These are phyloP conservation scores for Plotosus lineatus DNA, from an alignment of 2,113 vertebrate species.

Conservation along the genomic window DNA sequence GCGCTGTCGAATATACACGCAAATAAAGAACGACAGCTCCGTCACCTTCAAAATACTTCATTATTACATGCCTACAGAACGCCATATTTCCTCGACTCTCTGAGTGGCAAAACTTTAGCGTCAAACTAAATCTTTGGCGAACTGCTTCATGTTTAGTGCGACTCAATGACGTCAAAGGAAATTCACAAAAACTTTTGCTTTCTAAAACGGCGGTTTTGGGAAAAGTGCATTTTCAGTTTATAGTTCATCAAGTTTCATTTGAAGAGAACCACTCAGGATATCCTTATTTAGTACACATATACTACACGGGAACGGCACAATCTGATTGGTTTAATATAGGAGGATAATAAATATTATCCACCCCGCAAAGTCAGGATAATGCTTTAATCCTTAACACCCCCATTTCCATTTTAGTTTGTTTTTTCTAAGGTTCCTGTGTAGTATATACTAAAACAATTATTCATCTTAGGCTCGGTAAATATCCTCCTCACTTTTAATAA, in stretches of 20 bases:
- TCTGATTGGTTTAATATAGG: no score
- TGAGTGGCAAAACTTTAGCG: conserved; percentile 41
- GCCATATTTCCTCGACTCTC: conserved; percentile 13
- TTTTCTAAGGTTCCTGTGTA: no score
- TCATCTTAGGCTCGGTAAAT: no score
- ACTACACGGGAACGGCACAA: no score
- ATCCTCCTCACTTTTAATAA: no score
- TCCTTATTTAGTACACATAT: background rate
- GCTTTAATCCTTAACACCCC: no score
- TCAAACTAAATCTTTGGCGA: conserved; percentile 66
- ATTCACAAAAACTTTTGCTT: background rate
- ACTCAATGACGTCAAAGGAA: conserved; percentile 6
- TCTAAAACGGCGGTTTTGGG: background rate
- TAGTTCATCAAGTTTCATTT: background rate
- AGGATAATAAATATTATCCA: no score
- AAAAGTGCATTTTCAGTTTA: conserved; percentile 13
- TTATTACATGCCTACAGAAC: conserved; percentile 43
- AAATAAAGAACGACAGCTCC: conserved; percentile 56
- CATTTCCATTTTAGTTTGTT: no score
- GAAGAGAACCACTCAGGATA: background rate
- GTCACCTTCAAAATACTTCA: conserved; percentile 29
- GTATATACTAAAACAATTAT: no score
- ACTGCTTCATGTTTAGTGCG: conserved; percentile 9
- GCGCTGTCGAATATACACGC: conserved; percentile 42
- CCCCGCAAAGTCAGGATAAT: no score